phyloP scores from a whole-genome alignment of 2,113 vertebrate genomes.

The Axis porcinus region DNA sequence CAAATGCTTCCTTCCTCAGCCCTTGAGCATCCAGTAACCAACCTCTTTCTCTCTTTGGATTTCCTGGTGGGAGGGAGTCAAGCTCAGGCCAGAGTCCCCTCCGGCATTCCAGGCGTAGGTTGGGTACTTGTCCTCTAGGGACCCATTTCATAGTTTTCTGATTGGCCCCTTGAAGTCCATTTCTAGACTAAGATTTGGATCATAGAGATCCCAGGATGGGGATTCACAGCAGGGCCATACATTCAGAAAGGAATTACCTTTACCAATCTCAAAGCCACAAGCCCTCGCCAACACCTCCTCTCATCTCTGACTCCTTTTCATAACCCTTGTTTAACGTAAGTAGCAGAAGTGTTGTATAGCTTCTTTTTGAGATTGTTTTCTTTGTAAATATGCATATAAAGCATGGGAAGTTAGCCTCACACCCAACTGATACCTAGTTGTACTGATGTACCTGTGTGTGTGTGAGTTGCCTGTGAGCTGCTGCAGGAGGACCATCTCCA shows the following conservation, averaged over 20 bases:
- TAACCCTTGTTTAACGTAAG: background rate
- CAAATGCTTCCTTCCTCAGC: background rate
- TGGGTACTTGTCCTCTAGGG: background rate
- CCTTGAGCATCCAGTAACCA: background rate
- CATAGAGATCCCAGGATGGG: background rate
- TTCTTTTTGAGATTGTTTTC: background rate
- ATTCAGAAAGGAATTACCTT: background rate
- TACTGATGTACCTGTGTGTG: fast-evolving
- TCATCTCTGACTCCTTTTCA: background rate
- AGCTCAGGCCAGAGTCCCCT: background rate
- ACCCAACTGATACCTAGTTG: background rate
- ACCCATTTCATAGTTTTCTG: background rate
- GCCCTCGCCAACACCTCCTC: background rate
- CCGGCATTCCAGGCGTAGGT: fast-evolving
- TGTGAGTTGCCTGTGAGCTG: background rate
- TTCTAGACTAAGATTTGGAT: background rate
- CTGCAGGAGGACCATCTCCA: background rate
- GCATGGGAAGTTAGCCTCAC: background rate
- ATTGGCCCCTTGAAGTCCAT: background rate
- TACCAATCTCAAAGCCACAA: background rate
- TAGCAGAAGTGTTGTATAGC: background rate
- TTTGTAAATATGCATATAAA: background rate
- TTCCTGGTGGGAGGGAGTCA: background rate
- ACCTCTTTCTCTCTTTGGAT: background rate
- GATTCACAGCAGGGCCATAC: background rate